Conservation (phyloP, 2,797 vertebrate species). For the Arnoldichthys spilopterus region DNA sequence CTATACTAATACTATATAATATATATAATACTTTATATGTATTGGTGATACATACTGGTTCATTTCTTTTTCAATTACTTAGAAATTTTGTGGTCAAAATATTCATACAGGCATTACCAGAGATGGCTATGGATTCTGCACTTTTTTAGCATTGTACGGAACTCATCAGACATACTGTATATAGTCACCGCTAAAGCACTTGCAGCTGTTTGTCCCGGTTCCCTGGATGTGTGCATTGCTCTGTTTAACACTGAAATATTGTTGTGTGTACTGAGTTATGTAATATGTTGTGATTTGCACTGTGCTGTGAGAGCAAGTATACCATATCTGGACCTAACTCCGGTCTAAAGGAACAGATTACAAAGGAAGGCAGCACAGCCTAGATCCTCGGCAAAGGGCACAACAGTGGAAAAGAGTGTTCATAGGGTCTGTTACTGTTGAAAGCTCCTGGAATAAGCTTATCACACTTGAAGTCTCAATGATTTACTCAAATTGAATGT, state of each 20-base stretch:
- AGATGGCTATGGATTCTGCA: not conserved
- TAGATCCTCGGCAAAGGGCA: not conserved
- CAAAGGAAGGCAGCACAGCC: too few relatives aligned
- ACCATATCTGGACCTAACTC: not conserved
- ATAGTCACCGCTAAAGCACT: not conserved
- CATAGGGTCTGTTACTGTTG: not conserved
- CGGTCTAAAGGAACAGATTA: not conserved
- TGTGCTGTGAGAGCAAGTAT: not conserved
- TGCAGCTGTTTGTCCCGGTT: not conserved
- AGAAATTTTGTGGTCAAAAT: too few relatives aligned
- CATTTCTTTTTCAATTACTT: too few relatives aligned
- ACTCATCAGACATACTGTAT: not conserved
- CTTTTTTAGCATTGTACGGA: not conserved
- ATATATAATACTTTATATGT: too few relatives aligned
- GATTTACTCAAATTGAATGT: not conserved
- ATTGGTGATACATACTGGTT: too few relatives aligned
- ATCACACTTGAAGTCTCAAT: not conserved
- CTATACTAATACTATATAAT: too few relatives aligned
- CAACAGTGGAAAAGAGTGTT: not conserved
- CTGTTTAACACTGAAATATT: not conserved
- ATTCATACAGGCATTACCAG: not conserved
- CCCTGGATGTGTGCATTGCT: not conserved
- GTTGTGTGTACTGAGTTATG: conserved; percentile 10
- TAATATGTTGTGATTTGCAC: not conserved
- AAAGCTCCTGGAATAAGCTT: not conserved